A percentile compares a stretch with the other conserved stretches of the same genome.
Evolutionary conservation across 2,113 vertebrate genomes (phyloP).

Genomic region (Cyanistes caeruleus): DNA sequence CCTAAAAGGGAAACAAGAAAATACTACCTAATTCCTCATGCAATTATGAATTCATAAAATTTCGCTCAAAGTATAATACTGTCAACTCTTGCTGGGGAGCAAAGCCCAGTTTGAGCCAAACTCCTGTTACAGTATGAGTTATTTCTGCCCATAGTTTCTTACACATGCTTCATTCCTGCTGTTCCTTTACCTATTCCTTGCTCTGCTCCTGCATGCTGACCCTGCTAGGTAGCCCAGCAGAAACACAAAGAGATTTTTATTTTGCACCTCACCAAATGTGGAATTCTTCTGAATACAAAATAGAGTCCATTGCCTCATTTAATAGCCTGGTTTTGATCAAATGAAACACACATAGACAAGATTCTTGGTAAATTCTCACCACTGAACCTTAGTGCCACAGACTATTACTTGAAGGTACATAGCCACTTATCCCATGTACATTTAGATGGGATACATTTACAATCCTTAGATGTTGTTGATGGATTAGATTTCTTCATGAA

Average conservation of each 20-base stretch:
- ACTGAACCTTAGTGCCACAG: neutral
- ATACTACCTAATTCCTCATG: neutral
- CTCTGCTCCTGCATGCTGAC: neutral
- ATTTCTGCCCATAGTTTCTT: neutral
- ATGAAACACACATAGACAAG: neutral
- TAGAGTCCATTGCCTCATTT: neutral
- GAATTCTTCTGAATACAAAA: neutral
- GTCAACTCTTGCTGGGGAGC: neutral
- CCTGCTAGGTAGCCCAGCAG: neutral
- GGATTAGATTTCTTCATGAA: neutral
- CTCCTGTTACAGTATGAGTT: neutral
- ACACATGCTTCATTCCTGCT: neutral
- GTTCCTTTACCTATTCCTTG: neutral
- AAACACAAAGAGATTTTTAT: neutral
- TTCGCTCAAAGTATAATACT: neutral
- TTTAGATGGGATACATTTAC: neutral
- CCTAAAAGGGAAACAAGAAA: neutral
- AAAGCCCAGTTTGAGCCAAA: neutral
- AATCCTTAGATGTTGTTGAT: neutral
- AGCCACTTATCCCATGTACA: accelerated
- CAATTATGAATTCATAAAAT: neutral
- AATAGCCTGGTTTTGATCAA: neutral
- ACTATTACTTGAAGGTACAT: neutral
- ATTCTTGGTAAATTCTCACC: neutral
- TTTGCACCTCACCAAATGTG: neutral